Evolutionary conservation across 2,113 vertebrate species (phyloP).

Genomic region (Xiphophorus maculatus): DNA sequence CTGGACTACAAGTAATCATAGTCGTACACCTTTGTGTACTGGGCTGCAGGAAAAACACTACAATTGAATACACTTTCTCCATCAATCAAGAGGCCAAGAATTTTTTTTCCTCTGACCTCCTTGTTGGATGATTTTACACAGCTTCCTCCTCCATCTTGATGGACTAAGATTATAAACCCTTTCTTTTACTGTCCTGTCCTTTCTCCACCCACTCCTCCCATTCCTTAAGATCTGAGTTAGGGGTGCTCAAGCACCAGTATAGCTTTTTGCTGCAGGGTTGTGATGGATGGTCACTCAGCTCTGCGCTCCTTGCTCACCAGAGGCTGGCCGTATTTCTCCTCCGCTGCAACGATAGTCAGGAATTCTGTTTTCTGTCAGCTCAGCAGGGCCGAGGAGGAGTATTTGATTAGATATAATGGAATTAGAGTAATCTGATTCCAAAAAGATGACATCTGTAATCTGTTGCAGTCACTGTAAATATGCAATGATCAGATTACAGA

Average conservation of each 20-base stretch:
- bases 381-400: slow-evolving; percentile 42
- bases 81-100: slow-evolving; percentile 65
- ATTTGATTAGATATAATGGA: slow-evolving; percentile 73
- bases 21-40: slow-evolving; percentile 50
- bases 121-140: slow-evolving; percentile 45
- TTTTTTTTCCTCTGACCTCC: slow-evolving; percentile 25
- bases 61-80: slow-evolving; percentile 52
- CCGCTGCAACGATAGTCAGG: slow-evolving; percentile 29
- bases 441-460: slow-evolving; percentile 74
- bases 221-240: slow-evolving; percentile 15
- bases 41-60: slow-evolving; percentile 62
- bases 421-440: slow-evolving; percentile 72
- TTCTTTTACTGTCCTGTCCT: slow-evolving; percentile 50
- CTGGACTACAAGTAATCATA: slow-evolving; percentile 72
- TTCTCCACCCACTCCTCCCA: slow-evolving; percentile 19
- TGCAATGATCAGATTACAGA: slow-evolving; percentile 64
- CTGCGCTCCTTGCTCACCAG: slow-evolving; percentile 59
- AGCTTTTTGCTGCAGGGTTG: slow-evolving; percentile 34
- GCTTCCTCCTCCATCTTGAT: slow-evolving; percentile 28
- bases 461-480: slow-evolving; percentile 76
- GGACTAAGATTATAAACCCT: slow-evolving; percentile 64
- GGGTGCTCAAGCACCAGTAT: slow-evolving; percentile 26
- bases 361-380: slow-evolving; percentile 46
- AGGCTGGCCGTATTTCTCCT: slow-evolving; percentile 59
- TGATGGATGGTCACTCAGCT: slow-evolving; percentile 71